A percentile compares a stretch with the other conserved stretches of the same genome.
Conservation (phyloP, 1,140 invertebrate genomes). For the Scaptomyza hsui region DNA sequence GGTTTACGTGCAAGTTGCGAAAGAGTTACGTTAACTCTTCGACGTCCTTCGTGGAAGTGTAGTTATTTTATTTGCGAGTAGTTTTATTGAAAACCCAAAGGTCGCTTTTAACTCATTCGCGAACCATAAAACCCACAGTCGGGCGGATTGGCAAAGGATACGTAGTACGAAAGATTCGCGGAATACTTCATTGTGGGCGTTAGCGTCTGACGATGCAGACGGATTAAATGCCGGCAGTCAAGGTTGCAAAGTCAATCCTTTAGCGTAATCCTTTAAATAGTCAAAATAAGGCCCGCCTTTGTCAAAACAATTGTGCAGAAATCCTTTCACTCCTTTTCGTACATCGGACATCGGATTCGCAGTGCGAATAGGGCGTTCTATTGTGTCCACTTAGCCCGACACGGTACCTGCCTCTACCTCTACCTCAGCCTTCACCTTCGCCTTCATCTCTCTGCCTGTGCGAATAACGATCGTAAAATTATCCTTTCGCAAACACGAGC, state of each 20-base stretch:
- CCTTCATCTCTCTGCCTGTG: background rate
- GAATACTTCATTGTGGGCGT: constrained; percentile 66
- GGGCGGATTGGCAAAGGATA: constrained; percentile 14
- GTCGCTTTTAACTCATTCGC: constrained; percentile 67
- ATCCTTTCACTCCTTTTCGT: constrained; percentile 42
- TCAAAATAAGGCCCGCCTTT: constrained; percentile 82
- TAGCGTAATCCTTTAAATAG: constrained; percentile 84
- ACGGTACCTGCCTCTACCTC: constrained; percentile 60
- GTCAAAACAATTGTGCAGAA: constrained; percentile 71
- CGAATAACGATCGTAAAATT: constrained; percentile 71
- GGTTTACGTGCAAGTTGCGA: constrained; percentile 73
- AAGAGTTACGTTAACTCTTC: constrained; percentile 81
- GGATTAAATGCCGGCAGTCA: constrained; percentile 48
- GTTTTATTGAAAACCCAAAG: constrained; percentile 57
- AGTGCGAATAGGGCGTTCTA: constrained; percentile 73
- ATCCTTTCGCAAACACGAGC: constrained; percentile 76
- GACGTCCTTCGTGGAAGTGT: constrained; percentile 60
- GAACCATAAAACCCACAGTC: constrained; percentile 39
- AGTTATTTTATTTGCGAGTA: constrained; percentile 52
- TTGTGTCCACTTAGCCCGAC: constrained; percentile 73
- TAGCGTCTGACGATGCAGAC: constrained; percentile 35
- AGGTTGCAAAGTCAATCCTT: constrained; percentile 82
- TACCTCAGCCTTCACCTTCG: constrained; percentile 4
- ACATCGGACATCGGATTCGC: constrained; percentile 53
- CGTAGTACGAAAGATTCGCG: constrained; percentile 42